Percentiles rank a stretch among this genome's conserved stretches.
Conservation (phyloP, 2,797 vertebrate species). For the Anas bernieri region DNA sequence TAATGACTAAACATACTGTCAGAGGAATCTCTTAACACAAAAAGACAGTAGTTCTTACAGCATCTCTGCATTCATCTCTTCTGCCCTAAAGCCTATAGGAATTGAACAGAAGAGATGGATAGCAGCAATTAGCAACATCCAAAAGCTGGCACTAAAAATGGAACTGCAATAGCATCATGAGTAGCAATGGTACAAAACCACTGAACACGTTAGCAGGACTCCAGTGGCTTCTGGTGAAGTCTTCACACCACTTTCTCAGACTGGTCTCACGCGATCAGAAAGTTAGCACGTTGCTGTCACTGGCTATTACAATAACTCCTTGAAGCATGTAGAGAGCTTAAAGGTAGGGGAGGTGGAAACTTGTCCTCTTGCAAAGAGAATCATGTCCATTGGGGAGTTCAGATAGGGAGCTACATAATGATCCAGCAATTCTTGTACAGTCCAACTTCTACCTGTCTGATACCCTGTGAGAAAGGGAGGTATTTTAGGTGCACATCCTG, state of each 20-base stretch:
- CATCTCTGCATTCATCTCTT: background rate
- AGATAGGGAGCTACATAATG: background rate
- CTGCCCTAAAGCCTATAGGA: background rate
- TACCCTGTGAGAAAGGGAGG: no score
- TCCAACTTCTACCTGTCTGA: background rate
- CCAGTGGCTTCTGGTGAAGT: background rate
- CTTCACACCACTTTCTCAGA: background rate
- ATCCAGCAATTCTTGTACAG: background rate
- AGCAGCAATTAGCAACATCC: background rate
- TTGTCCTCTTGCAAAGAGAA: background rate
- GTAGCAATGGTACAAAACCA: background rate
- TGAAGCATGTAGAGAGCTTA: background rate
- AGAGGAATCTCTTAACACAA: background rate
- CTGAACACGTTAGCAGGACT: no score
- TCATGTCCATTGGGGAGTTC: background rate
- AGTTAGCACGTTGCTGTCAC: background rate
- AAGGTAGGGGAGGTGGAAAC: background rate
- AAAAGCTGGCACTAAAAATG: background rate
- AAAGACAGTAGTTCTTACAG: rapidly evolving
- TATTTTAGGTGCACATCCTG: background rate
- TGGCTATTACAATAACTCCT: background rate
- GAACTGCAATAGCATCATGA: rapidly evolving
- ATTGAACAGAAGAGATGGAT: background rate
- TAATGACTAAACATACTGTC: rapidly evolving
- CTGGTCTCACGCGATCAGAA: background rate